phyloP scores from a whole-genome alignment of 2,888 invertebrate species.

The Ectemnius lituratus region DNA sequence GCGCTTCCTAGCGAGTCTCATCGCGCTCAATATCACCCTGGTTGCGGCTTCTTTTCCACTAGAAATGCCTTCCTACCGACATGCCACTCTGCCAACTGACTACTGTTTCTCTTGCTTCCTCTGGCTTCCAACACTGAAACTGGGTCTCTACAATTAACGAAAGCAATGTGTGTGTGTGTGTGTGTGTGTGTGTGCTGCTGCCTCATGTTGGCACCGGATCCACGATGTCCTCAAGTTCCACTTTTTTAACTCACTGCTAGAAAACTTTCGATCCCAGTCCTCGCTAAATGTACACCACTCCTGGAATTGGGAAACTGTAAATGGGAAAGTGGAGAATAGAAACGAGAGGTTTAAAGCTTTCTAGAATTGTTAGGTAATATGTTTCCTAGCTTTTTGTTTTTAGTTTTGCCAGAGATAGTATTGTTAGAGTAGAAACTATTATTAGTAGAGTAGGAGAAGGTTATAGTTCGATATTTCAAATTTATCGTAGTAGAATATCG shows the following conservation, averaged over 20 bases:
- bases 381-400: neutral
- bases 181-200: too few species aligned
- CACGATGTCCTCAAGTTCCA: neutral
- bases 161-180: neutral
- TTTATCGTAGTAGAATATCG: neutral
- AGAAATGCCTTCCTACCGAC: neutral
- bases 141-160: slow-evolving; percentile 2
- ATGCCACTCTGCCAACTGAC: neutral
- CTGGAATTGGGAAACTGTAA: too few species aligned
- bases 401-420: neutral
- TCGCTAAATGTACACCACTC: too few species aligned
- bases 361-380: too few species aligned
- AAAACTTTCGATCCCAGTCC: too few species aligned
- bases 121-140: neutral
- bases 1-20: neutral
- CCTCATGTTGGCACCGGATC: neutral
- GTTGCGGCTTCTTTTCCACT: neutral
- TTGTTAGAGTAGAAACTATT: neutral
- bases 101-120: neutral
- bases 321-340: too few species aligned
- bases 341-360: too few species aligned
- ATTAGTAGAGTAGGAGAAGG: neutral
- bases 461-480: neutral
- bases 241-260: too few species aligned
- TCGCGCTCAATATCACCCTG: slow-evolving; percentile 1